Percentiles rank a stretch among this genome's conserved stretches.
Conservation (phyloP, 2,888 invertebrate species). For the Agelastica alni region DNA sequence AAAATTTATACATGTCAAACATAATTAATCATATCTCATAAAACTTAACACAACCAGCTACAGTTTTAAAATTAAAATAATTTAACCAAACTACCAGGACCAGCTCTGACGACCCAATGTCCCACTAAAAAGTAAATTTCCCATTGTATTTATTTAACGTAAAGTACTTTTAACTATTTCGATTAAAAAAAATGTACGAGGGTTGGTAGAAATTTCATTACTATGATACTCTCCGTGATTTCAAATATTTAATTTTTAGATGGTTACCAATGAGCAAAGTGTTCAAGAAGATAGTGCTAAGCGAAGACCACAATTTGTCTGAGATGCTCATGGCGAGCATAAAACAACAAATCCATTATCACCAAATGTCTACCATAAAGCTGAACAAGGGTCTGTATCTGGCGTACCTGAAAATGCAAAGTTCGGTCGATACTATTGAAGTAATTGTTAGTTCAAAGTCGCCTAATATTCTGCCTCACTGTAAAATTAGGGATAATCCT, state of each 20-base stretch:
- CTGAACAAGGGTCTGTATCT: constrained; percentile 89
- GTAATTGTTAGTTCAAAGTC: constrained; percentile 90
- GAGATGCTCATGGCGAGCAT: constrained; percentile 87
- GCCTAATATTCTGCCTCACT: constrained; percentile 94
- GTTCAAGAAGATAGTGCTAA: constrained; percentile 72
- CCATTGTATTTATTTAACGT: no score
- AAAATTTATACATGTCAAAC: no score
- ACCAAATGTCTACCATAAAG: constrained; percentile 81
- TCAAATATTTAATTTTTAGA: constrained; percentile 1
- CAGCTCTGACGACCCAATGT: no score
- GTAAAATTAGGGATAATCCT: constrained; percentile 90
- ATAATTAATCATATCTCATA: no score
- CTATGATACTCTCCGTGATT: no score
- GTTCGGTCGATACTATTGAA: constrained; percentile 92
- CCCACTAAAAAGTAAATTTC: no score
- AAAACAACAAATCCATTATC: constrained; percentile 75
- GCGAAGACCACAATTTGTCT: constrained; percentile 75
- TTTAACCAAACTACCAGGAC: no score
- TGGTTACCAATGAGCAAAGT: constrained; percentile 87
- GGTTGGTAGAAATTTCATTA: no score
- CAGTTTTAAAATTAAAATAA: no score
- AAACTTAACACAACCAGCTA: no score
- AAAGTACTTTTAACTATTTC: no score
- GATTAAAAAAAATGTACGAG: no score
- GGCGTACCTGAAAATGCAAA: constrained; percentile 95